These are phyloP conservation scores for Macrostomum cliftonense DNA, from an alignment of 2,888 invertebrate species.

Conservation along the genomic window DNA sequence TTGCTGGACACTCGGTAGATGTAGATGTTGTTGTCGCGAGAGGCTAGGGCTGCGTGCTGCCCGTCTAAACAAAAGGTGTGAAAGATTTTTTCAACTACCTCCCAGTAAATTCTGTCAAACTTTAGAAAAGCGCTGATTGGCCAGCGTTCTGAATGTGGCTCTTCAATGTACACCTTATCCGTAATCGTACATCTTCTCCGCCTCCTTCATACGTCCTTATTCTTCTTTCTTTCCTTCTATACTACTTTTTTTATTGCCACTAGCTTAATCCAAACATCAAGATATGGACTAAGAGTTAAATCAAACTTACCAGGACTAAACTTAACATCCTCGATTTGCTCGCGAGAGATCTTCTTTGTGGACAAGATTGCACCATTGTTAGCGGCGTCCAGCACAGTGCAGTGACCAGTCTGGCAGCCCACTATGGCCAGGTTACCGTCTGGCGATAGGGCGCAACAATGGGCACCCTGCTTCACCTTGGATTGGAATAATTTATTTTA, in stretches of 20 bases:
- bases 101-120: too few species aligned
- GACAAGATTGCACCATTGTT: constrained; percentile 10
- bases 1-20: constrained; percentile 56
- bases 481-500: too few species aligned
- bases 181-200: too few species aligned
- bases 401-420: constrained; percentile 57
- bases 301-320: constrained; percentile 37
- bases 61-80: constrained; percentile 49
- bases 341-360: constrained; percentile 12
- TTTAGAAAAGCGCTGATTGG: constrained; percentile 46
- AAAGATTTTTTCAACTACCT: too few species aligned
- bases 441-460: constrained; percentile 59
- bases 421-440: constrained; percentile 58
- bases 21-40: constrained; percentile 70
- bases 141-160: too few species aligned
- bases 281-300: too few species aligned
- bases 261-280: neutral
- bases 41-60: constrained; percentile 58
- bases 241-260: neutral
- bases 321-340: constrained; percentile 35
- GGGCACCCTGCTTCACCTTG: constrained; percentile 48
- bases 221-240: neutral
- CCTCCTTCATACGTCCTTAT: too few species aligned
- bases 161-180: too few species aligned
- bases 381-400: constrained; percentile 56